A percentile compares a stretch with the other conserved stretches of the same genome.
phyloP scores from a whole-genome alignment of 2,113 vertebrate species.

The Grammomys dolichurus region DNA sequence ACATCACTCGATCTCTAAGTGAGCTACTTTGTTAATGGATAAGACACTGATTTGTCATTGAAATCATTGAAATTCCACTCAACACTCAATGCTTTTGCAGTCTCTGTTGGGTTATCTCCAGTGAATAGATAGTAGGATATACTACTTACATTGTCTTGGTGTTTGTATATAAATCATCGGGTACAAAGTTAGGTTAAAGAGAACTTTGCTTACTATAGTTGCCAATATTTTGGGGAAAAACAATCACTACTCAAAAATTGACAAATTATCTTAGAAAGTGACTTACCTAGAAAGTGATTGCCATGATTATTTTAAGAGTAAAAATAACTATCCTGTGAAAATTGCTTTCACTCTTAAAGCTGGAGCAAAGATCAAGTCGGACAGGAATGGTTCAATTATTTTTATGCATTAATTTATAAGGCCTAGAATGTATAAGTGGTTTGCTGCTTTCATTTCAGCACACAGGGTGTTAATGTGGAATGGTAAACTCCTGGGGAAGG shows the following conservation, averaged over 20 bases:
- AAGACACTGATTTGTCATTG: background rate
- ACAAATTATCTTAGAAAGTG: background rate
- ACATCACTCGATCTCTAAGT: background rate
- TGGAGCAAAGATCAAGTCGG: background rate
- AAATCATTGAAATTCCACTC: background rate
- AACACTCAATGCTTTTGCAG: background rate
- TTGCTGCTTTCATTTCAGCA: background rate
- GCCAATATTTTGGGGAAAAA: constrained; percentile 9
- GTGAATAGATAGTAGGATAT: background rate
- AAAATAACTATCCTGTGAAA: constrained; percentile 3
- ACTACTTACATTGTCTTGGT: background rate
- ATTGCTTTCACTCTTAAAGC: background rate
- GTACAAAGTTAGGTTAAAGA: constrained; percentile 14
- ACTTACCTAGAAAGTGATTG: background rate
- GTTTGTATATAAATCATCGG: background rate
- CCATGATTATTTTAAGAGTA: background rate
- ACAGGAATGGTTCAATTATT: background rate
- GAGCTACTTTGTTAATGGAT: background rate
- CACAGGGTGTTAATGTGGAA: background rate
- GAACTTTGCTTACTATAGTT: background rate
- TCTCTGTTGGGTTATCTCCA: background rate
- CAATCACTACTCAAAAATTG: background rate
- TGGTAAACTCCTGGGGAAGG: no score
- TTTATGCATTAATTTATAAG: background rate
- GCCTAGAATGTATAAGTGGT: background rate